Evolutionary conservation across 2,888 invertebrate species (phyloP).

Genomic region (Patella caerulea): DNA sequence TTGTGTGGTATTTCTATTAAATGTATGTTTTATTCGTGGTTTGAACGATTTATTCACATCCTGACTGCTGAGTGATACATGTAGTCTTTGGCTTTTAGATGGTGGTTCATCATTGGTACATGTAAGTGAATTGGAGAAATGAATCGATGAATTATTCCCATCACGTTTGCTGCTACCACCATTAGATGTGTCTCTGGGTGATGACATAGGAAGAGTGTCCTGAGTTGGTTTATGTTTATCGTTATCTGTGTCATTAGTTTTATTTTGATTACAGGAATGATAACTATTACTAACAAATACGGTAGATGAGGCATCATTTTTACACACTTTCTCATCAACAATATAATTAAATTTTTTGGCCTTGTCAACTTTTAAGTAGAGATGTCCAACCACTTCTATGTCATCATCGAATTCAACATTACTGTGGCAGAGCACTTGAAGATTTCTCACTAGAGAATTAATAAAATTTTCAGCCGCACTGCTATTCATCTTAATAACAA

Average conservation of each 20-base stretch:
- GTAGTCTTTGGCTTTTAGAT: too few relatives aligned
- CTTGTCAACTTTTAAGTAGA: conserved; percentile 1
- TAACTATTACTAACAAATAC: conserved; percentile 7
- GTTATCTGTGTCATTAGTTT: not conserved
- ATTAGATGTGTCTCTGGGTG: not conserved
- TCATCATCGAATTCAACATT: not conserved
- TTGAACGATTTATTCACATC: not conserved
- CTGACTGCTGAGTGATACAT: too few relatives aligned
- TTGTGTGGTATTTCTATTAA: not conserved
- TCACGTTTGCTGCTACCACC: not conserved
- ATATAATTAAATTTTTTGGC: not conserved
- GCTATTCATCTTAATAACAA: not conserved
- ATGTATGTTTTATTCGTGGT: not conserved
- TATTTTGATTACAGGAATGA: not conserved
- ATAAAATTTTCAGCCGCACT: conserved; percentile 6
- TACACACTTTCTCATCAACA: conserved; percentile 6
- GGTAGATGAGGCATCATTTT: conserved; percentile 10
- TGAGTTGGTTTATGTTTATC: not conserved
- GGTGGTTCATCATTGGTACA: not conserved
- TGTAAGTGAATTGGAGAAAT: not conserved
- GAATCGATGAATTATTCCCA: not conserved
- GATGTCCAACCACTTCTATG: conserved; percentile 1
- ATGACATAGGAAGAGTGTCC: not conserved
- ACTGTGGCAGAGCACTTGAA: not conserved
- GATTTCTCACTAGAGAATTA: conserved; percentile 4